Conservation (phyloP, 2,888 invertebrate genomes). For the Eupithecia inturbata region DNA sequence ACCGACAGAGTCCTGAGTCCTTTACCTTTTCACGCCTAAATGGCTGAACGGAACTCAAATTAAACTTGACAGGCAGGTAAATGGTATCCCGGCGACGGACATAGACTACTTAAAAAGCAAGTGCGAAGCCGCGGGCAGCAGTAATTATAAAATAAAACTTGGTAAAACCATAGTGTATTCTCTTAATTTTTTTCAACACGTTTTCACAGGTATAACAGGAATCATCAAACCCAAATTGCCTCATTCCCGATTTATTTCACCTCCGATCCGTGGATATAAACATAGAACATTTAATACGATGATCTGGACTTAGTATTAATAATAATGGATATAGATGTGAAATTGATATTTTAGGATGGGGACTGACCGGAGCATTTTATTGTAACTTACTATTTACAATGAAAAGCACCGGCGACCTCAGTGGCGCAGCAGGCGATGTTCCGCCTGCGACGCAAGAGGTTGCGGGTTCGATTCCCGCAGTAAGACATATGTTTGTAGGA, state of each 20-base stretch:
- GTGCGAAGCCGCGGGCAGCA: too few relatives aligned
- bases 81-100: too few relatives aligned
- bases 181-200: background rate
- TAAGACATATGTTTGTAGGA: too few relatives aligned
- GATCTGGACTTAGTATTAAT: slow-evolving; percentile 40
- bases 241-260: slow-evolving; percentile 29
- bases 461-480: too few relatives aligned
- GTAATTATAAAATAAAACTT: background rate
- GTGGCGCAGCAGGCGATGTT: too few relatives aligned
- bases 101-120: too few relatives aligned
- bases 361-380: background rate
- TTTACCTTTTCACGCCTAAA: too few relatives aligned
- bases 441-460: too few relatives aligned
- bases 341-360: background rate
- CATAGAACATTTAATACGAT: slow-evolving; percentile 64
- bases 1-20: too few relatives aligned
- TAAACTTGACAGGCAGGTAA: too few relatives aligned
- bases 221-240: slow-evolving; percentile 8
- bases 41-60: too few relatives aligned
- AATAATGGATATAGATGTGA: slow-evolving; percentile 17
- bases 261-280: slow-evolving; percentile 52
- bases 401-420: background rate
- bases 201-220: slow-evolving; percentile 5
- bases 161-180: background rate
- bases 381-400: background rate